Evolutionary conservation across 2,113 vertebrate species (phyloP).

Genomic region (Conger conger): DNA sequence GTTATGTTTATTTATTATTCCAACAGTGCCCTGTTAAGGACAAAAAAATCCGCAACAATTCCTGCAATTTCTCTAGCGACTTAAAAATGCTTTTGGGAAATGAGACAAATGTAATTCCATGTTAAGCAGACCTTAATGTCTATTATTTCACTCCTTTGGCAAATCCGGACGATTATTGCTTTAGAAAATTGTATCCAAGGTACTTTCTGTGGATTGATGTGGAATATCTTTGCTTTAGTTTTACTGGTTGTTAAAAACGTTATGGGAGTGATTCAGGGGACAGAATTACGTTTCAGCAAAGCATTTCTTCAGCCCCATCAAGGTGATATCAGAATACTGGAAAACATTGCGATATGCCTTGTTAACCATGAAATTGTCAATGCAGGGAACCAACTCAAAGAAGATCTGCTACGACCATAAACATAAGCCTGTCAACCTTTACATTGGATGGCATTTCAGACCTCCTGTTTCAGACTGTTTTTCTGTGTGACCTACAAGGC

Average conservation of each 20-base stretch:
- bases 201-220: no score
- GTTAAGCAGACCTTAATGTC: no score
- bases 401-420: background rate
- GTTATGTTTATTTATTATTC: no score
- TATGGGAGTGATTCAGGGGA: no score
- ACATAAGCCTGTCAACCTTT: background rate
- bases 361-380: background rate
- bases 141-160: no score
- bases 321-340: background rate
- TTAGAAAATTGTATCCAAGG: no score
- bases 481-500: slow-evolving; percentile 49
- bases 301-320: background rate
- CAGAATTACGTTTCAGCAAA: no score
- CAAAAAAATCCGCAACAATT: background rate
- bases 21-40: no score
- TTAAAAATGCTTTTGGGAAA: background rate
- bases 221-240: no score
- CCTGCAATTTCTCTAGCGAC: background rate
- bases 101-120: no score
- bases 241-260: no score
- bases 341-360: background rate
- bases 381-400: background rate
- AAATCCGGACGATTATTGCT: no score
- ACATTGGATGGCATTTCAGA: slow-evolving; percentile 34
- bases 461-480: slow-evolving; percentile 58